Percentiles rank a stretch among this genome's conserved stretches.
phyloP scores from a whole-genome alignment of 2,113 vertebrate genomes.

The Scytalopus superciliaris region DNA sequence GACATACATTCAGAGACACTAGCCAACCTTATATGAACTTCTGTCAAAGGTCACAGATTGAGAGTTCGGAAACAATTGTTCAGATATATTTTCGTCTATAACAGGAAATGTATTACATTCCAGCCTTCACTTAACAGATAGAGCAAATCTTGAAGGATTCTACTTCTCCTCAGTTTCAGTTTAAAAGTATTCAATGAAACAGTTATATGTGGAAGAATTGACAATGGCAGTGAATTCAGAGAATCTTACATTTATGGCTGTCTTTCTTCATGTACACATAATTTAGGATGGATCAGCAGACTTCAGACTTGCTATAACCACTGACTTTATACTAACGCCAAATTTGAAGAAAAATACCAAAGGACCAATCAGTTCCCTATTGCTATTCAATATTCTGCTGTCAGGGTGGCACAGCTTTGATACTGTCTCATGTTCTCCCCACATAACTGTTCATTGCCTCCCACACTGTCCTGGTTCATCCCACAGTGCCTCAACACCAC shows the following conservation, averaged over 20 bases:
- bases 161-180: neutral
- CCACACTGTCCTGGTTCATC: neutral
- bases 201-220: neutral
- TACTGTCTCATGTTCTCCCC: neutral
- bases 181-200: neutral
- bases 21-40: neutral
- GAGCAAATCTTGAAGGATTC: neutral
- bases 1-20: neutral
- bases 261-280: neutral
- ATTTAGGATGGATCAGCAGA: neutral
- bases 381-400: neutral
- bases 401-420: neutral
- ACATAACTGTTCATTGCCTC: neutral
- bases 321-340: neutral
- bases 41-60: neutral
- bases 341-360: neutral
- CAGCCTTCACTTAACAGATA: neutral
- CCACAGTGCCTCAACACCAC: neutral
- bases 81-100: neutral
- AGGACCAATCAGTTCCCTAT: neutral
- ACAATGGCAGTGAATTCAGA: neutral
- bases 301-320: neutral
- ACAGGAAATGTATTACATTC: neutral
- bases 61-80: neutral
- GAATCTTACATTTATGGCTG: neutral